These are phyloP conservation scores for Liparis tanakae DNA, from an alignment of 2,797 vertebrate species.

Conservation along the genomic window DNA sequence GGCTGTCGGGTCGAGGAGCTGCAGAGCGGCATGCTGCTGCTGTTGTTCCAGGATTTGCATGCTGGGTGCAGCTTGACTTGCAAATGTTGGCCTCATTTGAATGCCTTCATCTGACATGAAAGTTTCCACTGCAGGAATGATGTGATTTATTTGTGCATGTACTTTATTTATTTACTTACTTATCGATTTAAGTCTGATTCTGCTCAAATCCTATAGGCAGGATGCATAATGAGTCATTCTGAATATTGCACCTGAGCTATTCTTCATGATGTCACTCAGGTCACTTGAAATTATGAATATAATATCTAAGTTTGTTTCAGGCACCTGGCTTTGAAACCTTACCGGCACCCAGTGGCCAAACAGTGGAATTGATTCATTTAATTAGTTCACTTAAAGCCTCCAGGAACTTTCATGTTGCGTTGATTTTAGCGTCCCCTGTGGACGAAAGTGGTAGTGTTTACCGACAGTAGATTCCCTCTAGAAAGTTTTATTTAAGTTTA, in stretches of 20 bases:
- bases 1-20: constrained; percentile 12
- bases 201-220: constrained; percentile 37
- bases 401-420: neutral
- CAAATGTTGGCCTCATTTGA: constrained; percentile 54
- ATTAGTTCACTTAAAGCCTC: neutral
- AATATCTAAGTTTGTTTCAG: neutral
- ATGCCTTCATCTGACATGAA: constrained; percentile 1
- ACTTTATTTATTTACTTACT: neutral
- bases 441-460: too few relatives aligned
- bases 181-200: constrained; percentile 17
- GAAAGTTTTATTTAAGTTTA: too few relatives aligned
- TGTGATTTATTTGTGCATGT: constrained; percentile 2
- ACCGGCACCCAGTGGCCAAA: neutral
- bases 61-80: constrained; percentile 49
- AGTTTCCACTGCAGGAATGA: constrained; percentile 20
- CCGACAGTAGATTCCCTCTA: too few relatives aligned
- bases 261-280: neutral
- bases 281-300: neutral
- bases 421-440: too few relatives aligned
- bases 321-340: neutral
- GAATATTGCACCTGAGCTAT: constrained; percentile 17
- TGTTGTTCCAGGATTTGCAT: constrained; percentile 59
- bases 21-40: constrained; percentile 32
- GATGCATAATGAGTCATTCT: constrained; percentile 44
- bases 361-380: neutral